These are phyloP conservation scores for Speoplatyrhinus poulsoni DNA, from an alignment of 2,113 vertebrate genomes.

Conservation along the genomic window DNA sequence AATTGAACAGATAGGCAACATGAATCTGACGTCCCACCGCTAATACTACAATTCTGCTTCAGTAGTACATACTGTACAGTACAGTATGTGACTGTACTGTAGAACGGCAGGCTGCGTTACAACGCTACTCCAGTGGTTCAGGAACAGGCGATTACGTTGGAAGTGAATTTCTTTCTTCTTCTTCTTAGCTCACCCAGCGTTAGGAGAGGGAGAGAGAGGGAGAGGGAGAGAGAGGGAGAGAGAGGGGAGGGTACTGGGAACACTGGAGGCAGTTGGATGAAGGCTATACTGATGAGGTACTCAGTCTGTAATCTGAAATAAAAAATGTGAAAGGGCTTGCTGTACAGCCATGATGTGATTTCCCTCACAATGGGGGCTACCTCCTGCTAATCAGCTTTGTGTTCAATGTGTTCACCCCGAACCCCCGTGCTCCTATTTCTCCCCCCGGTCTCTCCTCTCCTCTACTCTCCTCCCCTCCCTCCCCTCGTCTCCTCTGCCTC, in stretches of 20 bases:
- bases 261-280: conserved; percentile 64
- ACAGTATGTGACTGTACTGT: background rate
- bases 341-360: conserved; percentile 75
- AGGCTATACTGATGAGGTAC: conserved; percentile 77
- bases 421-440: background rate
- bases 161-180: conserved; percentile 41
- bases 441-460: background rate
- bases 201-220: background rate
- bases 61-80: too few relatives aligned
- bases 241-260: conserved; percentile 52
- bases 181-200: conserved; percentile 39
- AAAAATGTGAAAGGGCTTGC: conserved; percentile 69
- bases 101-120: background rate
- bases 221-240: background rate
- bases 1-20: too few relatives aligned
- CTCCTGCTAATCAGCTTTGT: conserved; percentile 77
- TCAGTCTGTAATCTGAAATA: conserved; percentile 79
- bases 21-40: too few relatives aligned
- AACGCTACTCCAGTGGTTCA: conserved; percentile 3
- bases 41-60: too few relatives aligned
- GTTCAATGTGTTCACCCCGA: background rate
- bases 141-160: conserved; percentile 56
- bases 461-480: background rate
- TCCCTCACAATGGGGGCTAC: conserved; percentile 74
- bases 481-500: background rate